A percentile compares a stretch with the other conserved stretches of the same genome.
phyloP scores from a whole-genome alignment of 2,888 invertebrate genomes.

The Octodonta nipae region DNA sequence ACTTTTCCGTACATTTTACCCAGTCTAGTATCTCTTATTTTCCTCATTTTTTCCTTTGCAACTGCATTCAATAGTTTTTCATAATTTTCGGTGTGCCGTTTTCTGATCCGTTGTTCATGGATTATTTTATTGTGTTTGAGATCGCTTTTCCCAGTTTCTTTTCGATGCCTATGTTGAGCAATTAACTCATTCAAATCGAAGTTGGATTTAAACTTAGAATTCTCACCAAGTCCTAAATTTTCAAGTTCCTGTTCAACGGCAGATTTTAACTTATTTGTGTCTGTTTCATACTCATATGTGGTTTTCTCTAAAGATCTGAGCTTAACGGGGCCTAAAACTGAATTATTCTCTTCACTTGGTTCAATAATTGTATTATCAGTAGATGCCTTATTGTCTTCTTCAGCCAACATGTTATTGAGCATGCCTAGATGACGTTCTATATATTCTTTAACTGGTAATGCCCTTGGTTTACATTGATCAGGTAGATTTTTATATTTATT shows the following conservation, averaged over 20 bases:
- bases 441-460: constrained; percentile 29
- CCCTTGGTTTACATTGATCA: constrained; percentile 24
- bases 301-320: no score
- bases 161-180: constrained; percentile 10
- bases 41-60: neutral
- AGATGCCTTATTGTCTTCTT: neutral
- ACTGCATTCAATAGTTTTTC: neutral
- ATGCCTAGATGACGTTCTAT: constrained; percentile 27
- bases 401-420: constrained; percentile 16
- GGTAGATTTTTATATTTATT: constrained; percentile 27
- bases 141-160: no score
- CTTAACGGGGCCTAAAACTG: no score
- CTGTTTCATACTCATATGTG: no score
- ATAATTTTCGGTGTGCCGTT: no score
- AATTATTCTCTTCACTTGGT: no score
- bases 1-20: neutral
- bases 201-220: constrained; percentile 18
- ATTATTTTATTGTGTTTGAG: neutral
- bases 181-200: constrained; percentile 19
- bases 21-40: neutral
- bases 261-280: constrained; percentile 9
- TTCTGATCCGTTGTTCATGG: neutral
- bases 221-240: constrained; percentile 21
- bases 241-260: constrained; percentile 21
- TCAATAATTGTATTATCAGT: no score